Percentiles rank a stretch among this genome's conserved stretches.
phyloP scores from a whole-genome alignment of 2,113 vertebrate species.

The Xerus inauris region DNA sequence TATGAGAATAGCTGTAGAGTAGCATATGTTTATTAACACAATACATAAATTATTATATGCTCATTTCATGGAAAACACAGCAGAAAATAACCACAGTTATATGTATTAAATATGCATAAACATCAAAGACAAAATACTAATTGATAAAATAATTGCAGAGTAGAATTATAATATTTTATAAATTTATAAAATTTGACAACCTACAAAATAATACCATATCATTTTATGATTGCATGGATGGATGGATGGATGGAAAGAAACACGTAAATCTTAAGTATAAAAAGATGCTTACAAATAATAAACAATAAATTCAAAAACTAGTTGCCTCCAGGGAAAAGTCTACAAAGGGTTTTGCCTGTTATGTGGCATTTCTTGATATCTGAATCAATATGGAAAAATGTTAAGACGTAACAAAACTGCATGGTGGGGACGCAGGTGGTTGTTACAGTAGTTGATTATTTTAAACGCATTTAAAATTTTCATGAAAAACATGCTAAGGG shows the following conservation, averaged over 20 bases:
- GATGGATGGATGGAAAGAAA: neutral
- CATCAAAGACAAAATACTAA: neutral
- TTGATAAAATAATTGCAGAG: neutral
- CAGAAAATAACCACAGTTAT: neutral
- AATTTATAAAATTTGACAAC: neutral
- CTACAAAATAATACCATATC: neutral
- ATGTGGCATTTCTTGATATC: neutral
- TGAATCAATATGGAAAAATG: neutral
- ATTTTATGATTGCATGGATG: neutral
- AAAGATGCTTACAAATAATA: neutral
- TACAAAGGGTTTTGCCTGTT: neutral
- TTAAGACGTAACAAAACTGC: neutral
- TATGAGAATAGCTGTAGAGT: neutral
- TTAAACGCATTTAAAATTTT: neutral
- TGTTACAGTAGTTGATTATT: neutral
- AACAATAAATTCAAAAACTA: neutral
- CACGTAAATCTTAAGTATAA: neutral
- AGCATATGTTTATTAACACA: neutral
- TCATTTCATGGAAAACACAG: neutral
- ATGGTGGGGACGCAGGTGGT: neutral
- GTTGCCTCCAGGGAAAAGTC: neutral
- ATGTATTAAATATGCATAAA: neutral
- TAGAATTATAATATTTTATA: neutral
- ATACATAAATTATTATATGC: neutral
- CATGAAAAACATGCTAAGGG: neutral